A percentile compares a stretch with the other conserved stretches of the same genome.
These are phyloP conservation scores for Heliocidaris tuberculata DNA, from an alignment of 35 echinoderm and acorn worm genomes.

Conservation along the genomic window DNA sequence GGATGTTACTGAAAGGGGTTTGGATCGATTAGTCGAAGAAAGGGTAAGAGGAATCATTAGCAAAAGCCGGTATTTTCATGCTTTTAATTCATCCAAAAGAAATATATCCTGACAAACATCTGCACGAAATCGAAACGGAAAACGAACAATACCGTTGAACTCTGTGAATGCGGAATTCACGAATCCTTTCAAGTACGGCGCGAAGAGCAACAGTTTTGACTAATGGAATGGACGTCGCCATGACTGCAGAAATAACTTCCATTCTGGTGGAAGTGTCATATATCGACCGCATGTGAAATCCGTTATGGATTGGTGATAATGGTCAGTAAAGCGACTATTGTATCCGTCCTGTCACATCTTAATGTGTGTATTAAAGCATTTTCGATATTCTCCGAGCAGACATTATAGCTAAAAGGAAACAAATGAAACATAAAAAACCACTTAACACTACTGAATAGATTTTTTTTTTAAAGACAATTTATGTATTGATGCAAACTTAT, in stretches of 20 bases:
- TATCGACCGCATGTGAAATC: neutral
- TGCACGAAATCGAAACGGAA: neutral
- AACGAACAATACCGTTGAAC: neutral
- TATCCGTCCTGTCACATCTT: neutral
- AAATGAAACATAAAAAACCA: too few relatives aligned
- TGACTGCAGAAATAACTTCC: neutral
- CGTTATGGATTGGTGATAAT: neutral
- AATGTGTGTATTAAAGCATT: neutral
- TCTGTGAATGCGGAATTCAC: neutral
- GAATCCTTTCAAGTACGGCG: neutral
- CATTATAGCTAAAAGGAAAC: too few relatives aligned
- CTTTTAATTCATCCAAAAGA: neutral
- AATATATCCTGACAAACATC: neutral
- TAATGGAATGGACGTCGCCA: neutral
- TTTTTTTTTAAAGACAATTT: too few relatives aligned
- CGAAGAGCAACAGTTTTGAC: neutral
- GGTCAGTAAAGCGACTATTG: neutral
- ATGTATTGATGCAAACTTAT: too few relatives aligned
- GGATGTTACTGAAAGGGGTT: neutral
- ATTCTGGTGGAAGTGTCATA: neutral
- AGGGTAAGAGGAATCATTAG: neutral
- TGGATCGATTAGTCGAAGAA: neutral
- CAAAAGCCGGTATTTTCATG: neutral
- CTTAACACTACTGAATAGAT: too few relatives aligned
- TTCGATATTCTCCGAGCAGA: too few relatives aligned